Percentiles rank a stretch among this genome's conserved stretches.
These are phyloP conservation scores for Lepidurus arcticus DNA, from an alignment of 1,140 invertebrate species.

Conservation along the genomic window DNA sequence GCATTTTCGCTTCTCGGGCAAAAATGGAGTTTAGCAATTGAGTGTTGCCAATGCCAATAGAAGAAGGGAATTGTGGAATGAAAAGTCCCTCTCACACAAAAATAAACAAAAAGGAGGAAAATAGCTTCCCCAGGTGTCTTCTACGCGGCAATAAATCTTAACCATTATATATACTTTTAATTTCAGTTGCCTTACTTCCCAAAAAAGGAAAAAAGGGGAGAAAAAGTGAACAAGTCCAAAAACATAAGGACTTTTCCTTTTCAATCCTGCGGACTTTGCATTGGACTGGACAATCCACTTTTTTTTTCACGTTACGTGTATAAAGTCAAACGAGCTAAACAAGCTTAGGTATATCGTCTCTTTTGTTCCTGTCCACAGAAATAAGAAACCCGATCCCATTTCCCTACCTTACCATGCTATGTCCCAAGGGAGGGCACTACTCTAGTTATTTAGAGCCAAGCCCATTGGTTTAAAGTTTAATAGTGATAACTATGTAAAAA, in stretches of 20 bases:
- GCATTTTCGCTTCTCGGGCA: background rate
- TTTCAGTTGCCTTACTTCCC: background rate
- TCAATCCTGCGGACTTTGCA: background rate
- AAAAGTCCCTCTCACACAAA: background rate
- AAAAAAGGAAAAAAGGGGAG: background rate
- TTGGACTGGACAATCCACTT: background rate
- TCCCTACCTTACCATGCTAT: background rate
- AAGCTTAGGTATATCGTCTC: background rate
- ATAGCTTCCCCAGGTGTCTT: background rate
- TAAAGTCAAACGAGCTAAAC: background rate
- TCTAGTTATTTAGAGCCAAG: no score
- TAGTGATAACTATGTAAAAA: no score
- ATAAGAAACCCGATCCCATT: background rate
- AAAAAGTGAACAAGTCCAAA: no score
- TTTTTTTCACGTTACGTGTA: background rate
- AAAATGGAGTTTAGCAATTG: background rate
- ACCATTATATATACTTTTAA: constrained; percentile 1
- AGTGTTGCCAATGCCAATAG: background rate
- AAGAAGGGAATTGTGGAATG: background rate
- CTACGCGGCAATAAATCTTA: constrained; percentile 4
- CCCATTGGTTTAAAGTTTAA: no score
- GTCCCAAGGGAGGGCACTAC: no score
- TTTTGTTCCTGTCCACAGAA: background rate
- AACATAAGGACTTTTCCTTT: background rate
- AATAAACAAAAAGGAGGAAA: background rate